phyloP scores from a whole-genome alignment of 1,140 invertebrate species.

The Drosophila ohnishii region DNA sequence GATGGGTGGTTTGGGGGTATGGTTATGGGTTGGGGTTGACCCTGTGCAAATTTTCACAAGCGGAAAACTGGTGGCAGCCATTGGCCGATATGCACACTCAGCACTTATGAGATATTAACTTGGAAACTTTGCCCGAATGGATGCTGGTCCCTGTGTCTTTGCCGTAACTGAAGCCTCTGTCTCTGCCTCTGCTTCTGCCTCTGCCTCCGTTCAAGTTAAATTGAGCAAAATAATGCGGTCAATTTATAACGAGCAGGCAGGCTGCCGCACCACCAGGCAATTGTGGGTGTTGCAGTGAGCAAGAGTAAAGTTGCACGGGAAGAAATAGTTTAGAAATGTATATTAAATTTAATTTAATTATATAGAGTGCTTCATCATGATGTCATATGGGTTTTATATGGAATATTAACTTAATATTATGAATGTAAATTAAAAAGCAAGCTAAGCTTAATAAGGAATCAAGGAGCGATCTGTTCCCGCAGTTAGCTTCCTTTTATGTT shows the following conservation, averaged over 20 bases:
- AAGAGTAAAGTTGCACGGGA: slow-evolving; percentile 6
- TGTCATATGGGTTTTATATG: background rate
- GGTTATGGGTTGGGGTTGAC: slow-evolving; percentile 9
- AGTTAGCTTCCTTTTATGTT: too few species aligned
- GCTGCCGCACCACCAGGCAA: slow-evolving; percentile 45
- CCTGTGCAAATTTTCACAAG: slow-evolving; percentile 59
- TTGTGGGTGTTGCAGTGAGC: slow-evolving; percentile 33
- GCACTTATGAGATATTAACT: slow-evolving; percentile 79
- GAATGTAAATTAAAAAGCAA: too few species aligned
- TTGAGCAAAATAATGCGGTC: slow-evolving; percentile 82
- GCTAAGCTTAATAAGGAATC: too few species aligned
- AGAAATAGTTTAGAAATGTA: background rate
- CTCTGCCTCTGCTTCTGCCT: background rate
- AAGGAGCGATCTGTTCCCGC: too few species aligned
- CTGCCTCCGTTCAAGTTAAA: slow-evolving; percentile 58
- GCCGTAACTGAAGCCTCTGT: background rate
- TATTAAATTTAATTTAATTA: background rate
- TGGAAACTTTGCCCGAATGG: slow-evolving; percentile 68
- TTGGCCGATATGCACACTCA: slow-evolving; percentile 65
- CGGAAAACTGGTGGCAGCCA: slow-evolving; percentile 51
- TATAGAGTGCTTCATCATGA: background rate
- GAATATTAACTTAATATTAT: too few species aligned
- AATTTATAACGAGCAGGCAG: slow-evolving; percentile 69
- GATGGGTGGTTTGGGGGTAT: background rate
- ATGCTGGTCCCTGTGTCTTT: slow-evolving; percentile 14